Evolutionary conservation across 2,888 invertebrate genomes (phyloP), one percentile per base, ranked within the genome.

Genomic region (Adelognathus sp.): DNA sequence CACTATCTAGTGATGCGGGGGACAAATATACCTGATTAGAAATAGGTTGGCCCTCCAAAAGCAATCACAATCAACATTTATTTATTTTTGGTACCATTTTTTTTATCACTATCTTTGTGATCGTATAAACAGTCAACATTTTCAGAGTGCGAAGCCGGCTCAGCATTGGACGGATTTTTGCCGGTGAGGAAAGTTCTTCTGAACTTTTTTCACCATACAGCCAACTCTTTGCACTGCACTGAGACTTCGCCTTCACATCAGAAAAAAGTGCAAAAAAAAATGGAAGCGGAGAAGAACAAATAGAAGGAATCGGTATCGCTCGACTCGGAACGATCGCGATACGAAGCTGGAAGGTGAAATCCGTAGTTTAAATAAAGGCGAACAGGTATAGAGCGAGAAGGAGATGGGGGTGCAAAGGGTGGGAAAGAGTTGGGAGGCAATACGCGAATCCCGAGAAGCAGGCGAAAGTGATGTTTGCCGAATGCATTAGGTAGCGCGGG

Each of bases 361-460:
- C 88, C 88, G 81, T 86, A 87, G 88, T 89, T 89, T 87, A 88
- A 90, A 90, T 87, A 90, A 87, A 89, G 85, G 86, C 84, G 86
- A 81, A 80, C 56, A 61, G 24, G 63, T 39, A 54, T 33, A 27
- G 64, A 56, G 67, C 58, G 56, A 60, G 60, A 44, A 29, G 16
- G 63, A 69, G n/a, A n/a, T 41, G 27, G 60, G 27, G 33, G 24
- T 41, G 54, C 9, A 21, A n/a, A 44, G 27, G 52, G 50, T 16
- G 60, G 33, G 31, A 36, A 58, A 50, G 46, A 33, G 63, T 31
- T 56, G 60, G 54, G n/a, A n/a, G n/a, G 66, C 27, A 52, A 21
- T 58, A 46, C 81, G 80, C 79, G 60, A 76, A 81, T 82, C 79
- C 78, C 46, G 46, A 50, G 11, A 24, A 50, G 54, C 39, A 54